Evolutionary conservation across 2,888 invertebrate genomes (phyloP).

Genomic region (Cheilosia impressa): DNA sequence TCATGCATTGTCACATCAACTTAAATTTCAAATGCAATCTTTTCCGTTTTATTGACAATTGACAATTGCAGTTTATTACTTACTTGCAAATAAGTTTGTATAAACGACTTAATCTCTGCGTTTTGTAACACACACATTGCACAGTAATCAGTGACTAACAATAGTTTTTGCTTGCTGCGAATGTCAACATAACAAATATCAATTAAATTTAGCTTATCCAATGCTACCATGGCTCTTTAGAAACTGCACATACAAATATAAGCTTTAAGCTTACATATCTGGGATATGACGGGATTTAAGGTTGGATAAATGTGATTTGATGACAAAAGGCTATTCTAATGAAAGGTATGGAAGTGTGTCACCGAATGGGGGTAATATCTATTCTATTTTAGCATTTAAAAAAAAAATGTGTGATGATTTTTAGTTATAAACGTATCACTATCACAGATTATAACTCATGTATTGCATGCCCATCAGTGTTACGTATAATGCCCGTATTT

Average conservation of each 20-base stretch:
- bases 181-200: slow-evolving; percentile 51
- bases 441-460: too few species aligned
- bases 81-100: slow-evolving; percentile 27
- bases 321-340: slow-evolving; percentile 10
- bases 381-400: not conserved
- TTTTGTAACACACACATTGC: slow-evolving; percentile 27
- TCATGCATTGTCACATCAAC: not conserved
- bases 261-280: slow-evolving; percentile 12
- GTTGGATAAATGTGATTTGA: slow-evolving; percentile 10
- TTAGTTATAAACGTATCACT: too few species aligned
- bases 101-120: slow-evolving; percentile 37
- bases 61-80: slow-evolving; percentile 30
- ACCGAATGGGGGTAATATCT: not conserved
- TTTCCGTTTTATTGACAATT: slow-evolving; percentile 7
- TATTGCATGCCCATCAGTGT: too few species aligned
- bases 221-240: slow-evolving; percentile 24
- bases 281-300: slow-evolving; percentile 6
- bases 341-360: not conserved
- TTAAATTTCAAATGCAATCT: slow-evolving; percentile 18
- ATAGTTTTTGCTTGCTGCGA: slow-evolving; percentile 23
- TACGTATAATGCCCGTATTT: too few species aligned
- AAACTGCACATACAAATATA: slow-evolving; percentile 22
- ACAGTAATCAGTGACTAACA: slow-evolving; percentile 27
- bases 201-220: slow-evolving; percentile 65
- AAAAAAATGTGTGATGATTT: too few species aligned